Evolutionary conservation across 2,113 vertebrate genomes (phyloP), one percentile per base, ranked within the genome.

Genomic region (Erinaceus europaeus): DNA sequence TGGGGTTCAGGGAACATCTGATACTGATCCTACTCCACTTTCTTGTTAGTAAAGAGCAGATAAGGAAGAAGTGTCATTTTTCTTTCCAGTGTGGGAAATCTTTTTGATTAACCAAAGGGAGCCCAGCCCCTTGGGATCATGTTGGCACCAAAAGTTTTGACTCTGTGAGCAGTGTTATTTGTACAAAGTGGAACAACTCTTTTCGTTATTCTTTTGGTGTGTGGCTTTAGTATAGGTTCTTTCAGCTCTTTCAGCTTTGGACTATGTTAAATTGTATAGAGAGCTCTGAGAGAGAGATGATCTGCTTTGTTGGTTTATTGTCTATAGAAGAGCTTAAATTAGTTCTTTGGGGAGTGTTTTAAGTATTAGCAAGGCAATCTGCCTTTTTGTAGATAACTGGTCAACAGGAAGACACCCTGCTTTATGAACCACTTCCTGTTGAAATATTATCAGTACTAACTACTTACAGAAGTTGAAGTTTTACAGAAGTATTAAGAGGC

Each of bases 311-410:
- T n/a, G n/a, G n/a, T n/a, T n/a, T n/a, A n/a, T n/a, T n/a, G n/a
- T n/a, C n/a, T n/a, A n/a, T n/a, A 36, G 53, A 42, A 53, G 40
- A 82, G 15, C 6, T 36, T 52, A 73, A 18, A 69, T 82, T 75
- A 72, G 83, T 50, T 32, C 29, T 68, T 6, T 38, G 62, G 57
- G 6, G 2, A 90, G 50, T 38, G 25, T 46, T 84, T 72, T 32
- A 81, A 71, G 46, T 57, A 68, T 75, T 29, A 20, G 62, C 72
- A 73, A 62, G 42, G 89, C 67, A 62, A 73, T 27, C 38, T 78
- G 59, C 32, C 61, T 48, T 93, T 86, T 91, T 89, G 42, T 95
- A 88, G 89, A 75, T 90, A 93, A 80, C 73, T 65, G 44, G 62
- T 72, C 68, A 21, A 13, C 78, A 89, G 92, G 87, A 91, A 96